Base-by-base conservation (phyloP, 2,888 invertebrate species). In the Epinotia ramella region DNA sequence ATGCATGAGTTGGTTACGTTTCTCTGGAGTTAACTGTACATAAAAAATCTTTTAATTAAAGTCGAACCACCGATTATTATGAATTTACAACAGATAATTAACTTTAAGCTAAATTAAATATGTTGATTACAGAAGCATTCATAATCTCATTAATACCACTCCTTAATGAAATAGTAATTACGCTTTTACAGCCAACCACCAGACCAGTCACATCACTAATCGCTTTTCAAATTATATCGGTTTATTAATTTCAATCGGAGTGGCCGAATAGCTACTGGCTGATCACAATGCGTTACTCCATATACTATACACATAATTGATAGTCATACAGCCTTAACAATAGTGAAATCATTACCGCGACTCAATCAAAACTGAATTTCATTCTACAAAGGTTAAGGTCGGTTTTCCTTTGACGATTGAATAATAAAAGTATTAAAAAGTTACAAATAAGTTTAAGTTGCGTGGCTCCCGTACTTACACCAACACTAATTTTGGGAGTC, bases 391-490 rank as follows among this genome's bases (percentile, higher is more conserved):
- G 0, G 2, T 18, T 86, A 87, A 79, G 81, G 86, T 84, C 70
- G 57, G 81, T 65, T 80, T 82, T 87, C 49, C 76, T 77, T 77
- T 84, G 80, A 73, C 44, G 60, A 11, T 18, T 60, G 72, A 77
- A 70, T 63, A 77, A 78, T 79, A 79, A 80, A 82, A 84, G 83
- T 89, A 88, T 90, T 90, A 90, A 92, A 89, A 92, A 90, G 86
- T 87, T 91, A 91, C 86, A 89, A 88, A 82, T 85, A 87, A 89
- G 88, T 84, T 87, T 89, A 88, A 89, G 89, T 94, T 93, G 94
- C 94, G 94, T 93, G 94, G 94, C 94, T 94, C 88, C 94, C 87
- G 94, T 91, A 93, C 90, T 94, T 94, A 94, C 93, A 87, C 88
- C 86, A 87, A 88, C 87, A 89, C 92, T 92, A 92, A 92, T 93